Percentiles rank a stretch among this genome's conserved stretches.
These are phyloP conservation scores for Protaetia brevitarsis DNA, from an alignment of 1,140 invertebrate genomes.

Conservation along the genomic window DNA sequence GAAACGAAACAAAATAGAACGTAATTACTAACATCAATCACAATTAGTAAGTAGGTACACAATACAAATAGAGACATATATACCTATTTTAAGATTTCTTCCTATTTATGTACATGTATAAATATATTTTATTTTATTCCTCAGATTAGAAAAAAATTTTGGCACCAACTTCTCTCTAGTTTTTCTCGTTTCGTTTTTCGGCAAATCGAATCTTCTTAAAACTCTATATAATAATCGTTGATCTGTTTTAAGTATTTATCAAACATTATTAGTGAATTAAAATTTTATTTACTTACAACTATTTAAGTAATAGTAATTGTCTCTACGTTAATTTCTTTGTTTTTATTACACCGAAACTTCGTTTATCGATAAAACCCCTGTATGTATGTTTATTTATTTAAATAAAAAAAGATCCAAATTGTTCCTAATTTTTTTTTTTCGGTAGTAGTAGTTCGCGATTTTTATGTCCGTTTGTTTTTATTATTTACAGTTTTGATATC, in stretches of 20 bases:
- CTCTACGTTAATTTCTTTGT: no score
- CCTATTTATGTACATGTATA: background rate
- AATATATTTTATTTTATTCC: no score
- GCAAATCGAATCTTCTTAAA: background rate
- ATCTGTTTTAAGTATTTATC: background rate
- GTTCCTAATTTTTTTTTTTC: background rate
- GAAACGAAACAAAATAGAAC: background rate
- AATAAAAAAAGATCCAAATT: no score
- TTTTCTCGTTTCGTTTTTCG: background rate
- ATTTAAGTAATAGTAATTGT: no score
- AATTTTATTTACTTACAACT: background rate
- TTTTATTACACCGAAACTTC: no score
- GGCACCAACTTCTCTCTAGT: background rate
- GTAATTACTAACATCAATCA: background rate
- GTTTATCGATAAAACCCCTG: no score
- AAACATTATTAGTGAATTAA: no score
- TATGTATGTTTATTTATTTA: no score
- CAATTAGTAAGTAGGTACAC: background rate
- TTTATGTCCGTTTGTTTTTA: background rate
- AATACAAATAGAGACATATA: conserved; percentile 6
- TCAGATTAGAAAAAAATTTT: background rate
- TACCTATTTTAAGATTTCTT: background rate
- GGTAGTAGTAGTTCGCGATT: background rate
- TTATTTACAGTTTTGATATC: background rate
- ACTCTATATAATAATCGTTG: background rate